Base-by-base conservation (phyloP, 1,140 invertebrate genomes). In the Coptotermes formosanus region DNA sequence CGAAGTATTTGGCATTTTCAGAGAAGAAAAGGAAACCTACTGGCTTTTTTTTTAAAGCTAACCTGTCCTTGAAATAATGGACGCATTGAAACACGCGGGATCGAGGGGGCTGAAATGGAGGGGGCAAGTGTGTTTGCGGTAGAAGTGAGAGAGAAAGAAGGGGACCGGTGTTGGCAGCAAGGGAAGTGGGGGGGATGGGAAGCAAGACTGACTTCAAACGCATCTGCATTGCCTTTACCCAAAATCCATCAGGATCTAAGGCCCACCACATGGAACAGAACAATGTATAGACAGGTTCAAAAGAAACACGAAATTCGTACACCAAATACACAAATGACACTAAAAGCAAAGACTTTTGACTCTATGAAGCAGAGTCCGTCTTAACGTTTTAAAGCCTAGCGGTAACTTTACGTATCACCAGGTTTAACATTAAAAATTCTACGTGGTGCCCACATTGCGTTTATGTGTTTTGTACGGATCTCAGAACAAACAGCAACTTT, bases 111-210 rank as follows among this genome's bases (percentile, higher is more conserved):
- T 64, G 12, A 21, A 82, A 82, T 4, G 19, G 45, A 64, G n/a
- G 83, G 59, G 83, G 48, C 45, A 84, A 84, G 48, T 55, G 83
- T 55, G 83, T 84, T 84, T 84, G 83, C 83, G 83, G 83, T 84
- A 8, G 48, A 52, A 45, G 11, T 19, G 45, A 64, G 59, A 64
- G 64, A 75, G 64, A 75, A 25, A 75, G n/a, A 75, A 25, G 8
- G 30, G n/a, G 64, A 75, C 64, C 64, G 25, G 64, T 75, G 64
- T 25, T n/a, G 64, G 64, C 64, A 75, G 3, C 8, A 75, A n/a
- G n/a, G 82, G 82, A 32, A 43, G 82, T 32, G 7, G 45, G 0
- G 82, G 82, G 38, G 19, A 32, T 0, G 19, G 44, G 82, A 83
- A 21, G 38, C 2, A 52, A 83, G 83, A 84, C 83, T 59, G 83